Evolutionary conservation across 2,888 invertebrate genomes (phyloP).

Genomic region (Lottia scabra): DNA sequence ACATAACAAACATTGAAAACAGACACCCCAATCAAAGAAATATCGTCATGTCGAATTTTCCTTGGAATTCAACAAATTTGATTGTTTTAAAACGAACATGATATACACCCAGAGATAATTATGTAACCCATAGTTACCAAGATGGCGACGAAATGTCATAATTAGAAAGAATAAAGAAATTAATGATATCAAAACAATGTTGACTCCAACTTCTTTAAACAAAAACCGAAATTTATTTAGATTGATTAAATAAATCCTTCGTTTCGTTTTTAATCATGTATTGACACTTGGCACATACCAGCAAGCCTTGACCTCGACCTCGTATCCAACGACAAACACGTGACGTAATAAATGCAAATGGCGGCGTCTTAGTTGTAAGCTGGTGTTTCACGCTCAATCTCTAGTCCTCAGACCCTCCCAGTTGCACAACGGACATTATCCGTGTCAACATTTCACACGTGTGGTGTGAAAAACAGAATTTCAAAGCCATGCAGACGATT

Average conservation of each 20-base stretch:
- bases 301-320: background rate
- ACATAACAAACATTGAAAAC: background rate
- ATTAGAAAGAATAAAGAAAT: background rate
- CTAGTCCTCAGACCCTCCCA: background rate
- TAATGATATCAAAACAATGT: background rate
- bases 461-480: background rate
- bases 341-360: conserved; percentile 2
- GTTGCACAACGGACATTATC: background rate
- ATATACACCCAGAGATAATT: no score
- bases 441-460: conserved; percentile 2
- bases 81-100: background rate
- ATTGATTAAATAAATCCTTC: conserved; percentile 1
- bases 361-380: background rate
- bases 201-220: background rate
- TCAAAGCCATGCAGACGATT: background rate
- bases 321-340: background rate
- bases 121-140: no score
- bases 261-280: conserved; percentile 1
- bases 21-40: background rate
- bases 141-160: no score
- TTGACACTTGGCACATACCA: background rate
- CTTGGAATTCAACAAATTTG: background rate
- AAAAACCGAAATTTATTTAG: conserved; percentile 1
- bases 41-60: background rate
- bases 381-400: background rate